These are phyloP conservation scores for Microtus montanus DNA, from an alignment of 2,113 vertebrate species.

Conservation along the genomic window DNA sequence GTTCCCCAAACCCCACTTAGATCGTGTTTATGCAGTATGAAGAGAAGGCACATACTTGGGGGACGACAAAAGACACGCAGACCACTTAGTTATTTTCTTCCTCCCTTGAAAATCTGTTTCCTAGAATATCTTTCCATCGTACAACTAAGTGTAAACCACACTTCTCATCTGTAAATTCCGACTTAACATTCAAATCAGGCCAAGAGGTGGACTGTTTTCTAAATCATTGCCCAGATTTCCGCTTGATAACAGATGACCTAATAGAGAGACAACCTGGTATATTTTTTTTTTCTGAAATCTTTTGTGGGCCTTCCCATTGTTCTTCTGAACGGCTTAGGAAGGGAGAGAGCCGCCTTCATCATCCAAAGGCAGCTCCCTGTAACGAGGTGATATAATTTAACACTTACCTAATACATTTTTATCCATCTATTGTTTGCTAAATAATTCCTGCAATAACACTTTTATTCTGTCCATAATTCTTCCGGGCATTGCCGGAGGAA, in stretches of 20 bases:
- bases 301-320: slow-evolving; percentile 83
- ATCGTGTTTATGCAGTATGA: background rate
- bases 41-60: no score
- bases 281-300: slow-evolving; percentile 74
- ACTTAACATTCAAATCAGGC: slow-evolving; percentile 70
- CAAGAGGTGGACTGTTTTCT: slow-evolving; percentile 21
- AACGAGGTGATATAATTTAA: slow-evolving; percentile 89
- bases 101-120: slow-evolving; percentile 19
- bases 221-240: slow-evolving; percentile 52
- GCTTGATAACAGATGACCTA: slow-evolving; percentile 52
- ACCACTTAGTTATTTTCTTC: slow-evolving; percentile 40
- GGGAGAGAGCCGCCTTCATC: slow-evolving; percentile 76
- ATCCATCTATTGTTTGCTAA: slow-evolving; percentile 89
- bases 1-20: background rate
- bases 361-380: slow-evolving; percentile 82
- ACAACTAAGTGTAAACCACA: slow-evolving; percentile 58
- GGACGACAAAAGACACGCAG: background rate
- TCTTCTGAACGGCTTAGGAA: slow-evolving; percentile 82
- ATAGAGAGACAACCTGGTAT: slow-evolving; percentile 58
- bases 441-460: slow-evolving; percentile 89
- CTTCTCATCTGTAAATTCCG: slow-evolving; percentile 46
- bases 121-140: slow-evolving; percentile 44
- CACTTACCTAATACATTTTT: slow-evolving; percentile 87
- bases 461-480: slow-evolving; percentile 90
- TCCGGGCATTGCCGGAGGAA: slow-evolving; percentile 84